These are phyloP conservation scores for Xyrauchen texanus DNA, from an alignment of 2,113 vertebrate genomes.

Conservation along the genomic window DNA sequence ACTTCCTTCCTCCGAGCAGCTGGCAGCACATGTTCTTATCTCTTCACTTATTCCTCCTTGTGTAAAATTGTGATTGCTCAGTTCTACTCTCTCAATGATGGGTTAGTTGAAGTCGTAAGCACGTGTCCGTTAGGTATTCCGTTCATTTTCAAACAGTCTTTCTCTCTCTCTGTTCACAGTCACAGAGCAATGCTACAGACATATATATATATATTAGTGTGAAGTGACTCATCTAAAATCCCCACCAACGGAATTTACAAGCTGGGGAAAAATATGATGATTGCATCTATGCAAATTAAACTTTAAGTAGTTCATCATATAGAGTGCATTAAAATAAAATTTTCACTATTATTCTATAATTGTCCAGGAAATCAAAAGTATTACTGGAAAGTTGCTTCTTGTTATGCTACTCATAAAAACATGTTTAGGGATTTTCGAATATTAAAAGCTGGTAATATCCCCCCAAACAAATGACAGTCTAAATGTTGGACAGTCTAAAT, in stretches of 20 bases:
- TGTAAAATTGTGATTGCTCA: background rate
- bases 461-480: too few relatives aligned
- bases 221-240: conserved; percentile 45
- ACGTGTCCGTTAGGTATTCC: conserved; percentile 44
- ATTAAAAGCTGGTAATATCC: too few relatives aligned
- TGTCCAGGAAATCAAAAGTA: too few relatives aligned
- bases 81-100: background rate
- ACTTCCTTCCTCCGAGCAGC: conserved; percentile 55
- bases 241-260: conserved; percentile 20
- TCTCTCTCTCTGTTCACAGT: conserved; percentile 17
- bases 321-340: too few relatives aligned
- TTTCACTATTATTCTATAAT: too few relatives aligned
- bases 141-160: conserved; percentile 21
- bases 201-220: conserved; percentile 29
- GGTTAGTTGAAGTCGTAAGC: conserved; percentile 1
- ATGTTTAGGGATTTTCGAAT: too few relatives aligned
- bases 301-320: background rate
- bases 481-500: too few relatives aligned
- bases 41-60: conserved; percentile 47
- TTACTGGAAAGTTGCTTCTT: too few relatives aligned
- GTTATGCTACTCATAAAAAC: too few relatives aligned
- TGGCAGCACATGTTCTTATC: conserved; percentile 49
- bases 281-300: conserved; percentile 31
- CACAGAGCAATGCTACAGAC: background rate
- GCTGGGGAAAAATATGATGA: background rate